phyloP scores from a whole-genome alignment of 2,113 vertebrate species.

The Opisthocomus hoazin region DNA sequence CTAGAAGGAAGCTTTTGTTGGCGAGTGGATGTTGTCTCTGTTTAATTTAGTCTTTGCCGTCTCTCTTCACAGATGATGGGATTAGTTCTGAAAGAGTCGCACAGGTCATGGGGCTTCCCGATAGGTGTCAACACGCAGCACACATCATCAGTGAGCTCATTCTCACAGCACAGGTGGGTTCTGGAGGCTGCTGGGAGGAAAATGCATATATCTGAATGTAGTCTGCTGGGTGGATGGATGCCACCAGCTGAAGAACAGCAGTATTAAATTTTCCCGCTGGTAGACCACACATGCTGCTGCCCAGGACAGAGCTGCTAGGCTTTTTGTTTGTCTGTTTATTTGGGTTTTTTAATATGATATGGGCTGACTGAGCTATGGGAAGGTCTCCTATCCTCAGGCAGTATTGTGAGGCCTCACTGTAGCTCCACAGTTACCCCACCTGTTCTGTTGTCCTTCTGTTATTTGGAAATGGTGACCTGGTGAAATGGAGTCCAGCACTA shows the following conservation, averaged over 20 bases:
- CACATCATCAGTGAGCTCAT: conserved; percentile 96
- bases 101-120: conserved; percentile 94
- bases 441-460: not conserved
- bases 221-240: not conserved
- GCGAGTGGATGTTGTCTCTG: not conserved
- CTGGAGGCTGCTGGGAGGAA: not conserved
- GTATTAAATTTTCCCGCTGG: not conserved
- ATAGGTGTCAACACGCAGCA: conserved; percentile 93
- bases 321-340: not conserved
- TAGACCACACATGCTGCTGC: not conserved
- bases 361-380: not conserved
- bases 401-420: not conserved
- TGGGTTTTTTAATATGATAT: not conserved
- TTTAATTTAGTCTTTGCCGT: not conserved
- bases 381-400: not conserved
- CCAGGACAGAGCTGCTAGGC: not conserved
- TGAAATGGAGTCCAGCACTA: not conserved
- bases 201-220: not conserved
- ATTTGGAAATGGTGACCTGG: not conserved
- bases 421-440: accelerated
- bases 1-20: not conserved
- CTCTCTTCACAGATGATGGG: conserved; percentile 85
- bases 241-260: not conserved
- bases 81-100: conserved; percentile 92
- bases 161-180: conserved; percentile 91